Evolutionary conservation across 2,797 vertebrate genomes (phyloP).

Genomic region (Rachycentron canadum): DNA sequence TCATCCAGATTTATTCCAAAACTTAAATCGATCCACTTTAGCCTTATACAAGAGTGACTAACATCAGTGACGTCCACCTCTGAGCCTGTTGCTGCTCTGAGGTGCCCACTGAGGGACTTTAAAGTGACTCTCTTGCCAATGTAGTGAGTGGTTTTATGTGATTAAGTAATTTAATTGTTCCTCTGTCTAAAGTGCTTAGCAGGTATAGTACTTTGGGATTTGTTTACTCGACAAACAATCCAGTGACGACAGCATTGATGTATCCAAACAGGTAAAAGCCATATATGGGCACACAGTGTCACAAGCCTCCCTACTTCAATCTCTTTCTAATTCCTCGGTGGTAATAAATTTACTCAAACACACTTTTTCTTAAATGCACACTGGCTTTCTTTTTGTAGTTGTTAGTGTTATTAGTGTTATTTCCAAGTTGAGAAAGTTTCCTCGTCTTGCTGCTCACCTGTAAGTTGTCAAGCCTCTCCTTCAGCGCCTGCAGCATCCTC

Average conservation of each 20-base stretch:
- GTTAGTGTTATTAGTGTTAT: neutral
- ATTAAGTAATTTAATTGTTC: conserved; percentile 64
- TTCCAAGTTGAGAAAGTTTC: conserved; percentile 29
- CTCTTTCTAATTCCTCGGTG: neutral
- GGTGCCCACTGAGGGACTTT: conserved; percentile 29
- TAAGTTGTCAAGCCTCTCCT: conserved; percentile 87
- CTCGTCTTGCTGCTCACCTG: conserved; percentile 81
- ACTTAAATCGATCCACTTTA: neutral
- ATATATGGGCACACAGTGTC: neutral
- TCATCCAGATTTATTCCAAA: neutral
- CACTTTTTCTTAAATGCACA: neutral
- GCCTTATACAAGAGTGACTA: neutral
- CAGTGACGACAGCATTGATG: conserved; percentile 29
- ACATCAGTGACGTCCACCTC: conserved; percentile 21
- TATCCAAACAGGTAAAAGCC: conserved; percentile 24
- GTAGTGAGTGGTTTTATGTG: conserved; percentile 44
- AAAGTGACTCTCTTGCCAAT: conserved; percentile 38
- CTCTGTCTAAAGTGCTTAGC: conserved; percentile 57
- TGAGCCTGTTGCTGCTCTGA: conserved; percentile 31
- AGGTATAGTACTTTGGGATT: conserved; percentile 38
- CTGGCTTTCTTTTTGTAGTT: neutral
- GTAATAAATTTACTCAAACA: neutral
- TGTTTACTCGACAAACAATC: conserved; percentile 35
- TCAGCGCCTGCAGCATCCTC: conserved; percentile 87
- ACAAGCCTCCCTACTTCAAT: neutral